Conservation (phyloP, 37 sponge, comb jelly and placozoan genomes). For the Oscarella lobularis region DNA sequence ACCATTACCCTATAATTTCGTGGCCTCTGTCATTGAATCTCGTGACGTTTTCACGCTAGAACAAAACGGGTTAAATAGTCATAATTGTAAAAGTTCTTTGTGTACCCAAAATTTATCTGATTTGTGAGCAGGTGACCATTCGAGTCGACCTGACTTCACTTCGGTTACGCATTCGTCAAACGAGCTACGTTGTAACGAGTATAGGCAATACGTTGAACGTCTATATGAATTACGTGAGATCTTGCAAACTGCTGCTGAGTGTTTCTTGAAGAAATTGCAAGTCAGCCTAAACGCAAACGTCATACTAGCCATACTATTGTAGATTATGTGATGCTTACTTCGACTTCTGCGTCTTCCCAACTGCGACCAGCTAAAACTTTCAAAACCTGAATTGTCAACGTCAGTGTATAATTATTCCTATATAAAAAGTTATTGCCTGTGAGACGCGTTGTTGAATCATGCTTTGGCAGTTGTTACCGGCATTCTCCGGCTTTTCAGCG, state of each 20-base stretch:
- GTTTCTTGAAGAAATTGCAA: constrained; percentile 61
- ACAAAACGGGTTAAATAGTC: too few species aligned
- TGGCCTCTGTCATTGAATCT: constrained; percentile 75
- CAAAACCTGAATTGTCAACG: constrained; percentile 60
- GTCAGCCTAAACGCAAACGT: too few species aligned
- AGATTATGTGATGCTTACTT: too few species aligned
- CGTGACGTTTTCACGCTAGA: constrained; percentile 83
- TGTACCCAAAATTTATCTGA: constrained; percentile 91
- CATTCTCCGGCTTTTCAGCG: constrained; percentile 30
- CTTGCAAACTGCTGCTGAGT: constrained; percentile 50
- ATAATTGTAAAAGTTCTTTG: too few species aligned
- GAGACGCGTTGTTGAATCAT: constrained; percentile 11
- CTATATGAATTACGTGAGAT: constrained; percentile 48
- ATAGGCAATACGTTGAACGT: too few species aligned
- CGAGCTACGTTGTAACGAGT: constrained; percentile 38
- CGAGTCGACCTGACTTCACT: constrained; percentile 78
- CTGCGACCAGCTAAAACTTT: constrained; percentile 51
- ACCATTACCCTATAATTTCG: constrained; percentile 69
- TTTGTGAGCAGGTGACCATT: constrained; percentile 91
- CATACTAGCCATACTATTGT: too few species aligned
- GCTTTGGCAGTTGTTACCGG: background rate
- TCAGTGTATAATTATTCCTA: too few species aligned
- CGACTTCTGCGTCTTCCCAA: constrained; percentile 58
- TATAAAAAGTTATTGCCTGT: too few species aligned
- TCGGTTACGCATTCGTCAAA: constrained; percentile 92